phyloP scores from a whole-genome alignment of 2,888 invertebrate genomes.

The Tipula vernalis region DNA sequence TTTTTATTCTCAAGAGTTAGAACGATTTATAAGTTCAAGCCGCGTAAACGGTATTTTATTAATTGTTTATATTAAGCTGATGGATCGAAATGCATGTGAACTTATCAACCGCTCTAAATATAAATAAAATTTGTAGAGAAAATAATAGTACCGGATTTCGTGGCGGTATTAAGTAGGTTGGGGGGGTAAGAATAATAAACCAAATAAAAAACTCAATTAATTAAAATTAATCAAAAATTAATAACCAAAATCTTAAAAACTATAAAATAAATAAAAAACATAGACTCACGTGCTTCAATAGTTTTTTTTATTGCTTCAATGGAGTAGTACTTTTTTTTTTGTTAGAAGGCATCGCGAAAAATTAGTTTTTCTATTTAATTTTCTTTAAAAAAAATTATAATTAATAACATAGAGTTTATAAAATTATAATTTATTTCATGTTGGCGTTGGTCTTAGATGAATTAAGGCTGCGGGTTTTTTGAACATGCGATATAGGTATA shows the following conservation, averaged over 20 bases:
- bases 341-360: constrained; percentile 10
- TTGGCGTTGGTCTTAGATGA: constrained; percentile 42
- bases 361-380: constrained; percentile 15
- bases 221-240: background rate
- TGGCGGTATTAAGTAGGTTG: background rate
- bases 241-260: constrained; percentile 17
- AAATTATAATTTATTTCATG: constrained; percentile 21
- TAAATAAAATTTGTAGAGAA: background rate
- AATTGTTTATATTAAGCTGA: background rate
- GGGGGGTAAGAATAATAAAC: background rate
- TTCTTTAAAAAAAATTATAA: constrained; percentile 14
- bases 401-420: background rate
- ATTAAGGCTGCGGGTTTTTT: constrained; percentile 39
- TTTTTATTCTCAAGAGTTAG: background rate
- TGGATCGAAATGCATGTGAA: background rate
- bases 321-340: constrained; percentile 13
- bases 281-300: constrained; percentile 22
- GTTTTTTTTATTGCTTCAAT: constrained; percentile 18
- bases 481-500: constrained; percentile 81
- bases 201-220: background rate
- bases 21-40: background rate
- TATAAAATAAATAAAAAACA: constrained; percentile 21
- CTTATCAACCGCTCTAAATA: background rate
- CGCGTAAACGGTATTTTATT: background rate
- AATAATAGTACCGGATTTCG: background rate